Conservation (phyloP, 1,140 invertebrate genomes). For the Pseudomyrmex gracilis region DNA sequence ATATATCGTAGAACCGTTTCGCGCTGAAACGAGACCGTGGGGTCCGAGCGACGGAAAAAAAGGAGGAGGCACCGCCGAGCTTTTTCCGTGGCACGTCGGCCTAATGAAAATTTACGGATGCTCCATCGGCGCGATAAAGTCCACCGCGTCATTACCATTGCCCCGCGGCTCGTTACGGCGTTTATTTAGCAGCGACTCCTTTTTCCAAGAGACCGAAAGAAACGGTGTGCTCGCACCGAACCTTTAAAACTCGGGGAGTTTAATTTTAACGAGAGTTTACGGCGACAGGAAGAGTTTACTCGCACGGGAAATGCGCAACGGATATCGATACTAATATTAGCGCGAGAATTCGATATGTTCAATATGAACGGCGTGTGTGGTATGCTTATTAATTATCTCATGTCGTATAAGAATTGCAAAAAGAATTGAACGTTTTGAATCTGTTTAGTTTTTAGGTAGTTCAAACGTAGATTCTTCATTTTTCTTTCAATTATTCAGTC, state of each 20-base stretch:
- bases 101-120: slow-evolving; percentile 60
- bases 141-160: slow-evolving; percentile 59
- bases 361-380: neutral
- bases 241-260: slow-evolving; percentile 35
- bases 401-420: neutral
- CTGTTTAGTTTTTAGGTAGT: neutral
- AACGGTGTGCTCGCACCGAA: slow-evolving; percentile 13
- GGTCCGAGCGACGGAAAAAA: slow-evolving; percentile 2
- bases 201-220: slow-evolving; percentile 18
- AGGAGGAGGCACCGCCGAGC: neutral
- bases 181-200: slow-evolving; percentile 46
- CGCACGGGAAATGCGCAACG: neutral
- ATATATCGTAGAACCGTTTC: neutral
- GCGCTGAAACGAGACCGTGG: neutral
- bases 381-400: neutral
- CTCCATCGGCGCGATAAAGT: slow-evolving; percentile 55
- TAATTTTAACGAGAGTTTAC: slow-evolving; percentile 47
- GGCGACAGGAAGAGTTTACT: slow-evolving; percentile 9
- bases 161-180: slow-evolving; percentile 43
- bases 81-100: slow-evolving; percentile 39
- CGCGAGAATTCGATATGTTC: neutral
- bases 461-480: neutral
- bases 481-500: too few relatives aligned
- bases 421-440: too few relatives aligned
- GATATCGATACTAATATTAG: slow-evolving; percentile 12